Percentiles rank a stretch among this genome's conserved stretches.
Conservation (phyloP, 2,888 invertebrate species). For the Teleogryllus oceanicus region DNA sequence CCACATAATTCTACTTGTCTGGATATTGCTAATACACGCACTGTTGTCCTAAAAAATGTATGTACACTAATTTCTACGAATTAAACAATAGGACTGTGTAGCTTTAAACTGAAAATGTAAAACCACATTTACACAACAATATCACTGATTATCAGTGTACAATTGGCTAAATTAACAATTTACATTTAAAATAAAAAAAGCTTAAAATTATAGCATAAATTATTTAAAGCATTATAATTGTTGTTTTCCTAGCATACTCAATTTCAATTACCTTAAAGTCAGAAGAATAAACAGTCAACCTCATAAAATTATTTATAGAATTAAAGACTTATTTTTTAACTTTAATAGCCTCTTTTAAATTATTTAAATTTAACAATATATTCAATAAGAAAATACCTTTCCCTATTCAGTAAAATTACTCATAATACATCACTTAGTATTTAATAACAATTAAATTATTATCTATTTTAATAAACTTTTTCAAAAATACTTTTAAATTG, state of each 20-base stretch:
- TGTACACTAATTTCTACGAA: slow-evolving; percentile 32
- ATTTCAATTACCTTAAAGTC: neutral
- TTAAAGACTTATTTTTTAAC: neutral
- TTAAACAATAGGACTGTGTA: slow-evolving; percentile 18
- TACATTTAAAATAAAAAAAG: too few relatives aligned
- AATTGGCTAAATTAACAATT: too few relatives aligned
- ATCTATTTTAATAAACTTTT: too few relatives aligned
- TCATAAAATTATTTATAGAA: neutral
- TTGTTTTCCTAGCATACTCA: neutral
- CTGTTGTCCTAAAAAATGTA: slow-evolving; percentile 39
- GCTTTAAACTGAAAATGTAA: neutral
- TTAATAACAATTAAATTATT: too few relatives aligned
- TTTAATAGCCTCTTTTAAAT: neutral
- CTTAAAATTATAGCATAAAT: too few relatives aligned
- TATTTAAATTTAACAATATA: slow-evolving; percentile 25
- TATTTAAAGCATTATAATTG: neutral
- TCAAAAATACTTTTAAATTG: too few relatives aligned
- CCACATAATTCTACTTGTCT: slow-evolving; percentile 30
- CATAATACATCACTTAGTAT: neutral
- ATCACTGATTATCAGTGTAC: neutral
- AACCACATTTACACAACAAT: neutral
- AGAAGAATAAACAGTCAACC: neutral
- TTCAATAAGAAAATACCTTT: slow-evolving; percentile 29
- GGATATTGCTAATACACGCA: slow-evolving; percentile 54
- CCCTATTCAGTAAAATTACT: slow-evolving; percentile 22